These are phyloP conservation scores for Drosophila affinis DNA, from an alignment of 2,888 invertebrate genomes.

Conservation along the genomic window DNA sequence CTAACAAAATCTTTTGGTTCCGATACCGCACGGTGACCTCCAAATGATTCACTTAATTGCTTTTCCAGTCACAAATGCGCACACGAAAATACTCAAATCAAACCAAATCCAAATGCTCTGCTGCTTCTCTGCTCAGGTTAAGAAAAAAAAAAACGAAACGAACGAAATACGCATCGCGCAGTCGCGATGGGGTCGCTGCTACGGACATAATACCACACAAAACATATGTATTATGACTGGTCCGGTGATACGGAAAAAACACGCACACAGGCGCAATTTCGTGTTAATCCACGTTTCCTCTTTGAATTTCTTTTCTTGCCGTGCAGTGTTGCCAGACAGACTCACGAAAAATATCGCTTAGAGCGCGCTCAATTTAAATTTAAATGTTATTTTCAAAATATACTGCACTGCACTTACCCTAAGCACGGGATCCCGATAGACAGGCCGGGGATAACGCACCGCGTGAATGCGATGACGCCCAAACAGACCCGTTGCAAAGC, in stretches of 20 bases:
- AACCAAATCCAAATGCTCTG: too few relatives aligned
- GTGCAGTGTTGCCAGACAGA: neutral
- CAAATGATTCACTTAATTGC: neutral
- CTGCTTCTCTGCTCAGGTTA: neutral
- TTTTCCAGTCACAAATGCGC: too few relatives aligned
- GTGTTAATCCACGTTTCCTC: slow-evolving; percentile 1
- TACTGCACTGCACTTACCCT: slow-evolving; percentile 85
- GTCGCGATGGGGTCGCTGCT: neutral
- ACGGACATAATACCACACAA: neutral
- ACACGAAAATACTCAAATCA: too few relatives aligned
- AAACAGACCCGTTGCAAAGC: slow-evolving; percentile 91
- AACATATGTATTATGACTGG: too few relatives aligned
- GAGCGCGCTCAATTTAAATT: neutral
- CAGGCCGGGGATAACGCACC: slow-evolving; percentile 87
- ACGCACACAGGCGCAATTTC: neutral
- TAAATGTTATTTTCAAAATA: neutral
- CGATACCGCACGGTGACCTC: neutral
- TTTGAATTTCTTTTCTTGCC: neutral
- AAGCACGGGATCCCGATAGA: slow-evolving; percentile 87
- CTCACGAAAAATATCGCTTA: neutral
- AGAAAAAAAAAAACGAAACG: slow-evolving; percentile 13
- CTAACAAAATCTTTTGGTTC: neutral
- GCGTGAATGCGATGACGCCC: slow-evolving; percentile 86
- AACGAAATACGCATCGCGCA: slow-evolving; percentile 25
- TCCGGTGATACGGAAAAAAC: too few relatives aligned